Percentiles rank a stretch among this genome's conserved stretches.
Evolutionary conservation across 2,888 invertebrate species (phyloP).

Genomic region (Pseudococcus viburni): DNA sequence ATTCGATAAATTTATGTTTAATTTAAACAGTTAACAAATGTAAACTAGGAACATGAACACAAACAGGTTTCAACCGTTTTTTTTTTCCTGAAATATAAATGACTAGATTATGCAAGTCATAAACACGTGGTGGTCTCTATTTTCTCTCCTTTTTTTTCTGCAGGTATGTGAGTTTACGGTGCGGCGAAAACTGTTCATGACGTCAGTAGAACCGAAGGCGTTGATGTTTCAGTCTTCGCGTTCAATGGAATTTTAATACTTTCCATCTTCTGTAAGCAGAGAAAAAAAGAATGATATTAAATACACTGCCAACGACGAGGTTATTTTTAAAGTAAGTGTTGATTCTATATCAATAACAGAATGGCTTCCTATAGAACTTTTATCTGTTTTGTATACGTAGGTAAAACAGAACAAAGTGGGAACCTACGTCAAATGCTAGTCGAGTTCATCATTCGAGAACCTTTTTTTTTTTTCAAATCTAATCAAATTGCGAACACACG

Average conservation of each 20-base stretch:
- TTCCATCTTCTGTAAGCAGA: constrained; percentile 59
- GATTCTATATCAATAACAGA: background rate
- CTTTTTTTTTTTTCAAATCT: background rate
- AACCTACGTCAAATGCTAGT: background rate
- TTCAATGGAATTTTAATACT: constrained; percentile 37
- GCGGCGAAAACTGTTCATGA: constrained; percentile 60
- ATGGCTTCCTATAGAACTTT: background rate
- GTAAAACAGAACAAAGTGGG: background rate
- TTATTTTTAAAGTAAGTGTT: background rate
- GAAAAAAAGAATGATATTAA: background rate
- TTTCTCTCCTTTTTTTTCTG: constrained; percentile 15
- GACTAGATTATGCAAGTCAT: constrained; percentile 61
- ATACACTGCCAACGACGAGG: background rate
- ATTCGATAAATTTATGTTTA: constrained; percentile 49
- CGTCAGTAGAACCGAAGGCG: constrained; percentile 59
- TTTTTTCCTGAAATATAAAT: constrained; percentile 61
- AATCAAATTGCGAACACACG: constrained; percentile 47
- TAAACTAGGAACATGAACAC: constrained; percentile 64
- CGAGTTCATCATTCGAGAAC: constrained; percentile 1
- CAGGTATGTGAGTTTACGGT: background rate
- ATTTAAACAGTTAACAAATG: constrained; percentile 60
- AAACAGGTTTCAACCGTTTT: constrained; percentile 61
- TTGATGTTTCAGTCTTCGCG: constrained; percentile 50
- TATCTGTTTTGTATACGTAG: background rate
- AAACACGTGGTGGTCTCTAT: constrained; percentile 52